Conservation (phyloP, 2,888 invertebrate genomes). For the Ochropacha duplaris region DNA sequence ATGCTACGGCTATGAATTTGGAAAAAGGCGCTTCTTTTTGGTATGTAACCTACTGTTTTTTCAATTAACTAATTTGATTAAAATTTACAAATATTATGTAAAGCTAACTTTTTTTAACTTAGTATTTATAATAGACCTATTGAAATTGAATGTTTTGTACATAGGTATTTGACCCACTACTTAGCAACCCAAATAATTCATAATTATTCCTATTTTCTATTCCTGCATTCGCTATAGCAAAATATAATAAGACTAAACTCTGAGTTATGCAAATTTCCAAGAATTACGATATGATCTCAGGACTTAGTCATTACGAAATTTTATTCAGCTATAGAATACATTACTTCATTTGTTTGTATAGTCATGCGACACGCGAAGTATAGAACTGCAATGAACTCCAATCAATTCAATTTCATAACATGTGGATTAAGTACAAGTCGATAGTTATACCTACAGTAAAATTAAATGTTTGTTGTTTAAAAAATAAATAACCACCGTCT, state of each 20-base stretch:
- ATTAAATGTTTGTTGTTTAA: not conserved
- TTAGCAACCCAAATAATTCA: not conserved
- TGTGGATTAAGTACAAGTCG: not conserved
- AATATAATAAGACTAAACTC: not conserved
- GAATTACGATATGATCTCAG: conserved; percentile 59
- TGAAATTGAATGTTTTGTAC: too few species aligned
- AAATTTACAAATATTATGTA: too few species aligned
- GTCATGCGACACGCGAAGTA: not conserved
- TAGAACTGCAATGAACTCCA: not conserved
- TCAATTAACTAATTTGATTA: not conserved
- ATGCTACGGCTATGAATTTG: conserved; percentile 46
- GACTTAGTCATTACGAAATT: conserved; percentile 15
- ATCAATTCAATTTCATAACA: not conserved
- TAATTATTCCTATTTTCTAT: not conserved
- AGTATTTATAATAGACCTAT: too few species aligned
- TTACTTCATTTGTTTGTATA: conserved; percentile 2
- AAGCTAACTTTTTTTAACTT: too few species aligned
- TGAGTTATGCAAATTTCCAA: conserved; percentile 41
- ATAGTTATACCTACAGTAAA: not conserved
- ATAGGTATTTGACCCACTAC: not conserved
- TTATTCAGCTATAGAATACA: conserved; percentile 9
- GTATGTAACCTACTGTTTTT: conserved; percentile 52
- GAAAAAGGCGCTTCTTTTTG: conserved; percentile 59
- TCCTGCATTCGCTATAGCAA: not conserved
- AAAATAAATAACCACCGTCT: not conserved